Base-by-base conservation (phyloP, 2,888 invertebrate species). In the Mythimna pallens region DNA sequence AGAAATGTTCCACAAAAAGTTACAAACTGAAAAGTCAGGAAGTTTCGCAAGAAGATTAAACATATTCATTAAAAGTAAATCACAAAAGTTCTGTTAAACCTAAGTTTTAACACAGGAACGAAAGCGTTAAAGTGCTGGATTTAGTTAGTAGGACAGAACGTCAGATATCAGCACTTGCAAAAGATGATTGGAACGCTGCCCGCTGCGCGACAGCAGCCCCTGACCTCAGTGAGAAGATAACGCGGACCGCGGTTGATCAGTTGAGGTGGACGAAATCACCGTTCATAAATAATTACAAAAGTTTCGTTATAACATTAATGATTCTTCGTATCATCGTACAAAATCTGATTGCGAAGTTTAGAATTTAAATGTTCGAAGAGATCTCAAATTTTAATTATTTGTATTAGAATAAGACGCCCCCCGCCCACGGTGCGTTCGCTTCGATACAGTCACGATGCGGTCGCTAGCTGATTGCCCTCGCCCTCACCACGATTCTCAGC, bases 101-200 rank as follows among this genome's bases (percentile, higher is more conserved):
- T 1, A 25, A 25, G 25, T 25, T 25, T 25, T 25, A 25, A 25
- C 25, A 36, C 59, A 58, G 61, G 34, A 57, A 69, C 17, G 36
- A 69, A 71, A 77, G 70, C 72, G 65, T 61, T 72, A 58, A 79
- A 86, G 74, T 69, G 83, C 67, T 71, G 82, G 77, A 76, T 84
- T 84, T 83, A 83, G 81, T 75, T 82, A 55, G 36, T 55, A 12
- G 20, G 47, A 64, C 34, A 62, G 47, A 54, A 63, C 47, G 43
- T 81, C 65, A 71, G 78, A 80, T 82, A 79, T 80, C 75, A 77
- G 73, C 70, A 73, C 61, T 86, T 66, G 47, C 66, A 73, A 20
- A 88, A 91, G 80, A 90, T 89, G 66, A 64, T 83, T 91, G 92
- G 91, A 89, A 85, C 70, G 25, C 34, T 87, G 91, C 91, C 90